phyloP scores from a whole-genome alignment of 2,797 vertebrate genomes.

The Sylvilagus floridanus region DNA sequence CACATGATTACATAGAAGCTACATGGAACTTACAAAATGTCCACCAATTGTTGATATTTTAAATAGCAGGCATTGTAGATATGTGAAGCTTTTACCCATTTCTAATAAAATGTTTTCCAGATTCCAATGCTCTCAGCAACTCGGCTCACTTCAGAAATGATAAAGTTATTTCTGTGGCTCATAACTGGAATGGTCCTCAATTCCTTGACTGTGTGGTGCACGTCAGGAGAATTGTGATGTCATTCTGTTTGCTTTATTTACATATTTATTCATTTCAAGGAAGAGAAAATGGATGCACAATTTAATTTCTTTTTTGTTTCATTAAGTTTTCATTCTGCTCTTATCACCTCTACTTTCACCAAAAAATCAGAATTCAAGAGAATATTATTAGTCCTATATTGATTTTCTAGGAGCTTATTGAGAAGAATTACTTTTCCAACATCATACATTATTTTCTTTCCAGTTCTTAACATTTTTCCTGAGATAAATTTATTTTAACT shows the following conservation, averaged over 20 bases:
- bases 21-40: background rate
- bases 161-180: background rate
- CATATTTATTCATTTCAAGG: background rate
- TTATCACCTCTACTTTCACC: constrained; percentile 14
- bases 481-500: background rate
- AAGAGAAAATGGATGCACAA: background rate
- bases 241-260: constrained; percentile 23
- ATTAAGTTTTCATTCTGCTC: background rate
- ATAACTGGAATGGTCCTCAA: constrained; percentile 49
- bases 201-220: background rate
- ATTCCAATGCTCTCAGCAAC: background rate
- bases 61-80: background rate
- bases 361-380: constrained; percentile 51
- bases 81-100: background rate
- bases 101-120: constrained; percentile 1
- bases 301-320: background rate
- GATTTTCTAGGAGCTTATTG: constrained; percentile 32
- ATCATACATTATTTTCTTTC: constrained; percentile 35
- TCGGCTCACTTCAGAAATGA: constrained; percentile 40
- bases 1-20: background rate
- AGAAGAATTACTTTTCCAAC: background rate
- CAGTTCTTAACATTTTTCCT: background rate
- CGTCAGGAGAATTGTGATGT: background rate
- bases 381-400: background rate
- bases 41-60: background rate